A percentile compares a stretch with the other conserved stretches of the same genome.
Conservation (phyloP, 2,113 vertebrate genomes). For the Dicentrarchus labrax region DNA sequence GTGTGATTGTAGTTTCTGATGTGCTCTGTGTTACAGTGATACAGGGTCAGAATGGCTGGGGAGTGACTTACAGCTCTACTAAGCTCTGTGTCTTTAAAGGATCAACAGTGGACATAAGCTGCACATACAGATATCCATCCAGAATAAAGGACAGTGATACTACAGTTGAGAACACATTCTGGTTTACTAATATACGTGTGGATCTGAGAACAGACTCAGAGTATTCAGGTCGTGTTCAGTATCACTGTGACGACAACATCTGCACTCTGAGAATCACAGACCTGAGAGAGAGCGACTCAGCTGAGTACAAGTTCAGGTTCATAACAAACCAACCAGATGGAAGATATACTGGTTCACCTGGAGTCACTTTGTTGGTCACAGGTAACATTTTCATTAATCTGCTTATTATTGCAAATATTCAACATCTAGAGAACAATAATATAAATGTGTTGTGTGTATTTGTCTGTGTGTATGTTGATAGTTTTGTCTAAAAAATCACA, state of each 20-base stretch:
- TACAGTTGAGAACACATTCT: neutral
- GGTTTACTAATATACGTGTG: neutral
- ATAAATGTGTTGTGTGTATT: neutral
- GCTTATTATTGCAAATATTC: neutral
- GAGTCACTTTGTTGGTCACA: constrained; percentile 23
- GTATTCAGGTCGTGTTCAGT: neutral
- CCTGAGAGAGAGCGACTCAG: neutral
- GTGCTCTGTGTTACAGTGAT: constrained; percentile 6
- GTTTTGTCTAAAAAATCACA: neutral
- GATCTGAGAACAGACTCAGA: constrained; percentile 1
- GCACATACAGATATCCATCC: neutral
- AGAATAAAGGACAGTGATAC: neutral
- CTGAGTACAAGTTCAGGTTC: neutral
- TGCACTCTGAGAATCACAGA: constrained; percentile 11
- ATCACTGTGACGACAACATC: fast-evolving
- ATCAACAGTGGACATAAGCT: constrained; percentile 9
- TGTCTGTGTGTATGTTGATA: neutral
- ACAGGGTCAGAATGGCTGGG: neutral
- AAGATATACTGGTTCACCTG: too few species aligned
- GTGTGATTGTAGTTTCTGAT: neutral
- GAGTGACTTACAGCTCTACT: neutral
- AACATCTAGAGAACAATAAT: neutral
- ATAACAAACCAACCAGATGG: neutral
- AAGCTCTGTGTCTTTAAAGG: constrained; percentile 8
- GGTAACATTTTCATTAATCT: constrained; percentile 8